These are phyloP conservation scores for Pycnonotus jocosus DNA, from an alignment of 2,113 vertebrate genomes.

Conservation along the genomic window DNA sequence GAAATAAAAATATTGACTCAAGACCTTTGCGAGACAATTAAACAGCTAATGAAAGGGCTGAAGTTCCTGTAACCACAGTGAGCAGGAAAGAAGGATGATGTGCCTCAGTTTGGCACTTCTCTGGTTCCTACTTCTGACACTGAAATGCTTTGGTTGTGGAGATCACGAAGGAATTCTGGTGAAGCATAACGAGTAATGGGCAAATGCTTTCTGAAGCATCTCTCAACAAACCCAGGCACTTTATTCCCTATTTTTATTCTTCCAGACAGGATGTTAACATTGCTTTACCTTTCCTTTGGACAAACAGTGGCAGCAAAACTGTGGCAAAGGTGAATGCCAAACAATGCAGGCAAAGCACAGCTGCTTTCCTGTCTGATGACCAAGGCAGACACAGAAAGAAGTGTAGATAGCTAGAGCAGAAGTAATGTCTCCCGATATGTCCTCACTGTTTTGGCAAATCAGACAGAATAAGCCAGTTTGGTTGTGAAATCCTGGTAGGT, in stretches of 20 bases:
- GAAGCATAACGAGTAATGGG: neutral
- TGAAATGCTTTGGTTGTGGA: neutral
- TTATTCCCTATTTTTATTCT: neutral
- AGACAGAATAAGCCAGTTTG: neutral
- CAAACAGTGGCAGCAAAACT: neutral
- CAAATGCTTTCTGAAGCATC: neutral
- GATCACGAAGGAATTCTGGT: neutral
- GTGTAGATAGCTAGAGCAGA: neutral
- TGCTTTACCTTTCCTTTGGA: neutral
- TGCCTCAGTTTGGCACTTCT: neutral
- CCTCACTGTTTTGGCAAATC: neutral
- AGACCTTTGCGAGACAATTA: constrained; percentile 68
- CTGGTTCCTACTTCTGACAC: neutral
- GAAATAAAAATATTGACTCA: constrained; percentile 77
- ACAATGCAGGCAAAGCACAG: neutral
- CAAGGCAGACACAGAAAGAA: neutral
- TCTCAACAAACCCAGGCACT: neutral
- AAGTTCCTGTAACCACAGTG: constrained; percentile 44
- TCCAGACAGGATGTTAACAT: neutral
- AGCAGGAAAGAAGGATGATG: constrained; percentile 41
- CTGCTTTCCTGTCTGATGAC: neutral
- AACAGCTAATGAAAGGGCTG: constrained; percentile 66
- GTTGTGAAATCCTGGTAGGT: neutral
- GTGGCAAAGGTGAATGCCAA: neutral
- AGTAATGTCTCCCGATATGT: neutral